Evolutionary conservation across 2,113 vertebrate species (phyloP), one percentile per base, ranked within the genome.

Genomic region (Engraulis encrasicolus): DNA sequence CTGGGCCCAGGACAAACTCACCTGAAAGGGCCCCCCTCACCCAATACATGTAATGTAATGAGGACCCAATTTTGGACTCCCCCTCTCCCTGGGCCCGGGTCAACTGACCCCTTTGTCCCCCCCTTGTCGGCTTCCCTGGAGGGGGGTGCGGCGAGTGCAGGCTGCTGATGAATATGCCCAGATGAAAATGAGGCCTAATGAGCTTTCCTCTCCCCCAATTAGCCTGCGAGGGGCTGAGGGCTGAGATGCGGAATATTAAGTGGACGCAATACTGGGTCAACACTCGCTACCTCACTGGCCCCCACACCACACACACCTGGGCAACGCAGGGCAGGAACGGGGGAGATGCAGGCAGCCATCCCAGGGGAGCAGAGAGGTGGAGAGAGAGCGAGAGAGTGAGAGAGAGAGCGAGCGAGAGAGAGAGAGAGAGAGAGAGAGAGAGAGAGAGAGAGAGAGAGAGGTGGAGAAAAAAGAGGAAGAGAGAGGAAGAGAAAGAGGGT

Each of bases 121-220:
- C n/a, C n/a, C n/a, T n/a, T n/a, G n/a, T n/a, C n/a, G n/a, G n/a
- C n/a, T n/a, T n/a, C n/a, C n/a, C n/a, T n/a, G n/a, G n/a, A n/a
- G n/a, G n/a, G n/a, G n/a, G n/a, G n/a, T n/a, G n/a, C n/a, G n/a
- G n/a, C n/a, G n/a, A n/a, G n/a, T n/a, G n/a, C n/a, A n/a, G 19
- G 79, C 17, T 37, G 52, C 84, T 91, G 85, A 90, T 90, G 84
- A 91, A 86, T 91, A 91, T 90, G 86, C 87, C 78, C 52, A 85
- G 83, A 85, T 86, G 82, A 89, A 66, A 91, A 91, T 89, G 80
- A 89, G 83, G 45, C 82, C 77, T 89, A 90, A 91, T 89, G 84
- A 91, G 88, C 7, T 50, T 87, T 86, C 84, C 84, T 86, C 78
- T 88, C 83, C 80, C 83, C 87, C 86, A 91, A 89, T 90, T 90